These are phyloP conservation scores for Polypterus senegalus DNA, from an alignment of 2,113 vertebrate genomes.

Conservation along the genomic window DNA sequence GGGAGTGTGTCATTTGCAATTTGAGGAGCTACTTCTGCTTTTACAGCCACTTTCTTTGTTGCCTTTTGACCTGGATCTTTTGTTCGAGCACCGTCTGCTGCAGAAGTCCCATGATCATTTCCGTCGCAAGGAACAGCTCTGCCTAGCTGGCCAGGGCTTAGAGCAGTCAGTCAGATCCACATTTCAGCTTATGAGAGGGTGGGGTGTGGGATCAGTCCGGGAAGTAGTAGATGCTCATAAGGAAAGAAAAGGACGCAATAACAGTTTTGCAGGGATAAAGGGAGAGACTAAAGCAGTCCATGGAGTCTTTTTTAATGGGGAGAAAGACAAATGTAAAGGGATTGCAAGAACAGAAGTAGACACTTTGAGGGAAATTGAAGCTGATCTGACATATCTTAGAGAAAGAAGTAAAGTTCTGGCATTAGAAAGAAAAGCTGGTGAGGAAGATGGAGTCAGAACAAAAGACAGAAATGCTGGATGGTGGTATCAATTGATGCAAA, in stretches of 20 bases:
- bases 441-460: slow-evolving; percentile 24
- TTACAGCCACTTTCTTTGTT: slow-evolving; percentile 88
- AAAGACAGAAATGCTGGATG: slow-evolving; percentile 71
- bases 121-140: slow-evolving; percentile 77
- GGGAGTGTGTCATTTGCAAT: slow-evolving; percentile 66
- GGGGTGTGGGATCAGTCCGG: slow-evolving; percentile 32
- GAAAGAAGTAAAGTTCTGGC: slow-evolving; percentile 2
- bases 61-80: slow-evolving; percentile 84
- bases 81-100: slow-evolving; percentile 78
- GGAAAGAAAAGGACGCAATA: slow-evolving; percentile 27
- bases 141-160: slow-evolving; percentile 60
- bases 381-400: slow-evolving; percentile 10
- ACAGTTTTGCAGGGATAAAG: slow-evolving; percentile 28
- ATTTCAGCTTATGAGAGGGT: slow-evolving; percentile 74
- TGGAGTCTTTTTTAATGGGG: too few species aligned
- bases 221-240: slow-evolving; percentile 35
- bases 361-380: not conserved
- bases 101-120: slow-evolving; percentile 75
- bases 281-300: slow-evolving; percentile 6
- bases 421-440: slow-evolving; percentile 25
- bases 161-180: slow-evolving; percentile 75
- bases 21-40: slow-evolving; percentile 81
- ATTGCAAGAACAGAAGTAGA: slow-evolving; percentile 19
- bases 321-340: not conserved
- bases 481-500: slow-evolving; percentile 98